Evolutionary conservation across 2,888 invertebrate species (phyloP).

Genomic region (Helicoverpa assulta): DNA sequence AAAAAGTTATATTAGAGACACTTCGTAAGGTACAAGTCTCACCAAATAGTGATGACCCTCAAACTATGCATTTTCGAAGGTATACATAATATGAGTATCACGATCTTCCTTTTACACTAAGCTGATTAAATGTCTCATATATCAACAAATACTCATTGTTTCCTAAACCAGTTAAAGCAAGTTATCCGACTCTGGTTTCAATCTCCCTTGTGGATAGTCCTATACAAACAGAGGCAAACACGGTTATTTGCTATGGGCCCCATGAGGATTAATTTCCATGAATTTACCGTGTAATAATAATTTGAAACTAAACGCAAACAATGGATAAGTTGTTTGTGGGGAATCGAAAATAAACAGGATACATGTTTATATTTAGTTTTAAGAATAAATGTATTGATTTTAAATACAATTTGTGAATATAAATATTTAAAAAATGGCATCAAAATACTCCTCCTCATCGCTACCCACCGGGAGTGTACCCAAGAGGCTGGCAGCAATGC

Average conservation of each 20-base stretch:
- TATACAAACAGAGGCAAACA: conserved; percentile 46
- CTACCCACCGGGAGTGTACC: no score
- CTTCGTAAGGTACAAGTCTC: no score
- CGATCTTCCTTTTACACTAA: not conserved
- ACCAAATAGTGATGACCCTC: no score
- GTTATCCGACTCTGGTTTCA: conserved; percentile 10
- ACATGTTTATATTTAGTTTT: not conserved
- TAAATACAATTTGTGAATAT: not conserved
- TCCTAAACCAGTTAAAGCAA: not conserved
- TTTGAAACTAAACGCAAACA: conserved; percentile 9
- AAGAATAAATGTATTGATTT: not conserved
- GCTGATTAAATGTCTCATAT: not conserved
- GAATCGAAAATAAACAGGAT: conserved; percentile 10
- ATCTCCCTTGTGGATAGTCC: conserved; percentile 32
- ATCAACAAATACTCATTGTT: not conserved
- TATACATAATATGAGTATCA: no score
- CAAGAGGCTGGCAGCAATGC: no score
- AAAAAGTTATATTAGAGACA: no score
- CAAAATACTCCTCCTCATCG: no score
- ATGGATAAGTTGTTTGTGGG: conserved; percentile 8
- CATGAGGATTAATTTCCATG: conserved; percentile 3
- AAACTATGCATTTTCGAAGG: no score
- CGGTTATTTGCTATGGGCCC: conserved; percentile 24
- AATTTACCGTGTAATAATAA: conserved; percentile 9
- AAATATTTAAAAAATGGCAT: no score